These are phyloP conservation scores for Atta colombica DNA, from an alignment of 1,140 invertebrate species.

Conservation along the genomic window DNA sequence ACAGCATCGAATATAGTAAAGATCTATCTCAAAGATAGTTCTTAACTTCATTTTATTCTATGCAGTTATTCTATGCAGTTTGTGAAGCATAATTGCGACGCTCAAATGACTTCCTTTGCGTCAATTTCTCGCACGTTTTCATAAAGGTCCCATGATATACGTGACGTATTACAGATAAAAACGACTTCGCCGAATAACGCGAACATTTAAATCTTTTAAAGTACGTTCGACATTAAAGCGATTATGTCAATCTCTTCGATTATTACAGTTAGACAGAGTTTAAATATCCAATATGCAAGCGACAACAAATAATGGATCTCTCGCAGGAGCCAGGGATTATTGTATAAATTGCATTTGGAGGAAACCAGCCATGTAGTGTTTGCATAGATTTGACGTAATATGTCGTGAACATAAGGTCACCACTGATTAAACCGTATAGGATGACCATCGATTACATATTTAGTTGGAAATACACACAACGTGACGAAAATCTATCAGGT, in stretches of 20 bases:
- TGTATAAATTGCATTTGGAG: conserved; percentile 29
- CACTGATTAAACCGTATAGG: conserved; percentile 44
- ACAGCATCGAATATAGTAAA: neutral
- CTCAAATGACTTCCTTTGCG: neutral
- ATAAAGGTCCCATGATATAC: neutral
- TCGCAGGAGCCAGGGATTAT: conserved; percentile 38
- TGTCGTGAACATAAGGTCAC: conserved; percentile 43
- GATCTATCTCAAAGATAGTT: conserved; percentile 40
- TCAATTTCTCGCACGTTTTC: conserved; percentile 16
- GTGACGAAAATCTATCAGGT: neutral
- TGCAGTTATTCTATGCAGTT: neutral
- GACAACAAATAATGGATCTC: conserved; percentile 22
- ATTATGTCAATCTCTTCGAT: conserved; percentile 32
- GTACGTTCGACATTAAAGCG: conserved; percentile 1
- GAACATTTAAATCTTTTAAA: conserved; percentile 24
- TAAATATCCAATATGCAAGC: conserved; percentile 20
- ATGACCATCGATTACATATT: conserved; percentile 57
- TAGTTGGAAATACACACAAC: conserved; percentile 14
- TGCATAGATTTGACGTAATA: conserved; percentile 41
- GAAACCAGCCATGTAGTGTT: conserved; percentile 19
- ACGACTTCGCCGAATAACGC: neutral
- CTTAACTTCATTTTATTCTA: conserved; percentile 41
- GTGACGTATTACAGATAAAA: neutral
- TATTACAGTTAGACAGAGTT: conserved; percentile 26
- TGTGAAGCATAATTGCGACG: conserved; percentile 14